Conservation (phyloP, 2,888 invertebrate genomes). For the Ceramica pisi region DNA sequence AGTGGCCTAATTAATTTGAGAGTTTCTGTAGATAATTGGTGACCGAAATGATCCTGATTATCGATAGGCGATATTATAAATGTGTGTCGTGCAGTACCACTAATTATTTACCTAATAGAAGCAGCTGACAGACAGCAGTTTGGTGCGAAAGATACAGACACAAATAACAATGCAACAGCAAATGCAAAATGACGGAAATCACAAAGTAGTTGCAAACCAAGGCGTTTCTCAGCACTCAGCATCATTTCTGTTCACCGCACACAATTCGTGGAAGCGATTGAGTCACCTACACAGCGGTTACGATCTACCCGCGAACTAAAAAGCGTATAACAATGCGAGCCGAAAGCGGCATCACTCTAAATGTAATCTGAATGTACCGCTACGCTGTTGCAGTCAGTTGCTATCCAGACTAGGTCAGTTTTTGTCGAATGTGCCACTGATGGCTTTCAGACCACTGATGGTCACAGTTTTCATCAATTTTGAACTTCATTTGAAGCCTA, state of each 20-base stretch:
- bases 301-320: constrained; percentile 76
- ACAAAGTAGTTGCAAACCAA: constrained; percentile 26
- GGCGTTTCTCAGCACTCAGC: constrained; percentile 44
- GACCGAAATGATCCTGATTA: constrained; percentile 37
- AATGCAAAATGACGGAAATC: constrained; percentile 42
- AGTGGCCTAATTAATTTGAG: constrained; percentile 28
- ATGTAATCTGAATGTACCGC: constrained; percentile 87
- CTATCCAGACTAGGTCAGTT: constrained; percentile 89
- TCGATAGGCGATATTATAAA: constrained; percentile 4
- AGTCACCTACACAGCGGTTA: constrained; percentile 62
- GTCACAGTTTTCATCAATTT: constrained; percentile 52
- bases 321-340: constrained; percentile 77
- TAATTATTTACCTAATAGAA: not conserved
- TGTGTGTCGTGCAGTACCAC: not conserved
- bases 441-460: constrained; percentile 58
- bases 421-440: constrained; percentile 76
- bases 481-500: constrained; percentile 31
- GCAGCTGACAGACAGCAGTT: not conserved
- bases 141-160: not conserved
- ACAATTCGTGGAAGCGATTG: constrained; percentile 57
- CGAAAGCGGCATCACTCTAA: constrained; percentile 83
- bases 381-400: constrained; percentile 87
- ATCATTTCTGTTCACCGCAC: constrained; percentile 38
- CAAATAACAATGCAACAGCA: constrained; percentile 9
- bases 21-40: constrained; percentile 14